A percentile compares a stretch with the other conserved stretches of the same genome.
Conservation (phyloP, 2,797 vertebrate species). For the Eulemur mongoz region DNA sequence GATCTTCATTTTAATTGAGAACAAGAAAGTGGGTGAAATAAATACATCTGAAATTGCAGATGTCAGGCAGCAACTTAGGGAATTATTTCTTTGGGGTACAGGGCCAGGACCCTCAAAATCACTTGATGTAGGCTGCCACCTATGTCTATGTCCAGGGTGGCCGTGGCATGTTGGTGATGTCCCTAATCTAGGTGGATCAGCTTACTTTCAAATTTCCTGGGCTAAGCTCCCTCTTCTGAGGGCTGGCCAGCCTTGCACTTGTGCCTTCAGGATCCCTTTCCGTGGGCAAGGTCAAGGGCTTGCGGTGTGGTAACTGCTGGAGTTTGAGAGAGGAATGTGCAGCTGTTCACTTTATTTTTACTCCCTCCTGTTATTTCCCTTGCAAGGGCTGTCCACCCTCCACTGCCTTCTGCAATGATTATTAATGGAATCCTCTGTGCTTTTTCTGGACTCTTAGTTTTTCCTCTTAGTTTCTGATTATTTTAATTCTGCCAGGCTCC, state of each 20-base stretch:
- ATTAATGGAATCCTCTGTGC: constrained; percentile 77
- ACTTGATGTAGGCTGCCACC: neutral
- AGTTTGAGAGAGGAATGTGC: neutral
- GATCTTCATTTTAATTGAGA: neutral
- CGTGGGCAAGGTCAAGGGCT: neutral
- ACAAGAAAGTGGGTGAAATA: neutral
- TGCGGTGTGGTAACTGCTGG: neutral
- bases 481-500: constrained; percentile 81
- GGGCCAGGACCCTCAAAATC: neutral
- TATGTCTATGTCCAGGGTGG: neutral
- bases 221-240: neutral
- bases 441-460: constrained; percentile 82
- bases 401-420: constrained; percentile 78
- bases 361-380: constrained; percentile 49
- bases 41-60: neutral
- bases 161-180: neutral
- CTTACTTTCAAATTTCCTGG: neutral
- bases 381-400: constrained; percentile 75
- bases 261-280: neutral
- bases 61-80: neutral
- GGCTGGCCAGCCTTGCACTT: neutral
- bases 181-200: neutral
- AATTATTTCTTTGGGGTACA: neutral
- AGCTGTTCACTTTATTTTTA: constrained; percentile 72
- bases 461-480: constrained; percentile 82